Conservation (phyloP, 2,113 vertebrate genomes). For the Ancistrus triradiatus region DNA sequence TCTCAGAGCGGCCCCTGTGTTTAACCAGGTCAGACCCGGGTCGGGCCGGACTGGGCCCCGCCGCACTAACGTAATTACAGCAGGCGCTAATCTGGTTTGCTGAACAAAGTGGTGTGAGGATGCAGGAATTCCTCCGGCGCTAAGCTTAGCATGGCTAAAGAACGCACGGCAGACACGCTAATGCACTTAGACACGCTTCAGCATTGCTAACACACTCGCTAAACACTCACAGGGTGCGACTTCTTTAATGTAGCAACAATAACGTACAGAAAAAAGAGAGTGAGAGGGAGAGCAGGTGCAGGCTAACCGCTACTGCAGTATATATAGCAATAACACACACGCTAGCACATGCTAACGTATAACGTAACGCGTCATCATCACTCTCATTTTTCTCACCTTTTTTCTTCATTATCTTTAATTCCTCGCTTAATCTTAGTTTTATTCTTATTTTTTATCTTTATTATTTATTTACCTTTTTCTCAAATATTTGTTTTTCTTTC, state of each 20-base stretch:
- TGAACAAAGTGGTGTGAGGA: constrained; percentile 67
- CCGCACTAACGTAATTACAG: constrained; percentile 76
- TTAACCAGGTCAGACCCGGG: constrained; percentile 73
- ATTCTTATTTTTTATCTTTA: too few relatives aligned
- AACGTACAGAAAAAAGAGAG: background rate
- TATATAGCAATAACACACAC: background rate
- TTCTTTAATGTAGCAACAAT: constrained; percentile 24
- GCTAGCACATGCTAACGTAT: background rate
- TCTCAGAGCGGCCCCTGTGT: constrained; percentile 36
- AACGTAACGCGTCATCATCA: too few relatives aligned
- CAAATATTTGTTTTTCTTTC: too few relatives aligned
- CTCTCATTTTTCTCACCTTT: too few relatives aligned
- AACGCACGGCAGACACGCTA: constrained; percentile 71
- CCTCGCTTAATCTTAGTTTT: too few relatives aligned
- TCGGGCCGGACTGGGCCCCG: constrained; percentile 60
- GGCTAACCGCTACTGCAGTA: background rate
- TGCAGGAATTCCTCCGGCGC: constrained; percentile 55
- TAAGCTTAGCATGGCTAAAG: constrained; percentile 64
- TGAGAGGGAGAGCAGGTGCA: background rate
- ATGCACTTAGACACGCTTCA: constrained; percentile 70
- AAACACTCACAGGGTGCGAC: constrained; percentile 11
- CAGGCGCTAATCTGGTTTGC: constrained; percentile 73
- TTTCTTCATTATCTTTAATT: too few relatives aligned
- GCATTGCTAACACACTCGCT: constrained; percentile 47
- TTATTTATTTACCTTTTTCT: too few relatives aligned